Evolutionary conservation across 1,140 invertebrate species (phyloP).

Genomic region (Maniola jurtina): DNA sequence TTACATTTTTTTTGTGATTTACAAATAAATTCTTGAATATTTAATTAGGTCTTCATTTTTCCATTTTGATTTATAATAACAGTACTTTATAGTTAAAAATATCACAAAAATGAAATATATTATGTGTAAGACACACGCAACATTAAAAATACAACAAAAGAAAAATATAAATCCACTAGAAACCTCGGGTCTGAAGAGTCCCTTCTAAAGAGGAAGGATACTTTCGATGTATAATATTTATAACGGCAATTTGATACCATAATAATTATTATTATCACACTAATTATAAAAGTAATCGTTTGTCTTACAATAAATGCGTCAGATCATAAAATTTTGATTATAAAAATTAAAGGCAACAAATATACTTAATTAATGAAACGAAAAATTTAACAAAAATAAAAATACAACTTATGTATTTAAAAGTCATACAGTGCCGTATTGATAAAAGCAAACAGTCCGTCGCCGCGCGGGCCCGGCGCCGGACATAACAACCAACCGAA

Average conservation of each 20-base stretch:
- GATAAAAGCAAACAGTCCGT: conserved; percentile 74
- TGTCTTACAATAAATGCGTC: conserved; percentile 79
- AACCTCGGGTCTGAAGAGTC: conserved; percentile 76
- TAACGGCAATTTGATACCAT: conserved; percentile 77
- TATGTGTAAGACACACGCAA: conserved; percentile 79
- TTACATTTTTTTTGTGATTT: conserved; percentile 79
- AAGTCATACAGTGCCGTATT: conserved; percentile 74
- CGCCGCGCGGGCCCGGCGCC: conserved; percentile 22
- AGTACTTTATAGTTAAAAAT: conserved; percentile 80
- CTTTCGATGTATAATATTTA: conserved; percentile 79
- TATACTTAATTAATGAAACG: conserved; percentile 62
- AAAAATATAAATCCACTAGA: conserved; percentile 78
- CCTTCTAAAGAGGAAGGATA: conserved; percentile 79
- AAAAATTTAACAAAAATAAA: conserved; percentile 77
- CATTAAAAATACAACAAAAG: conserved; percentile 79
- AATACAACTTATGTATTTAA: conserved; percentile 74
- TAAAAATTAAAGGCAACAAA: conserved; percentile 76
- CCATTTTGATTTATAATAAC: conserved; percentile 77
- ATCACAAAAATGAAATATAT: conserved; percentile 80
- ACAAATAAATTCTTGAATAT: conserved; percentile 79
- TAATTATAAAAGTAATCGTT: conserved; percentile 78
- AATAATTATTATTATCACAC: conserved; percentile 75
- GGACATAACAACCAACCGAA: conserved; percentile 30
- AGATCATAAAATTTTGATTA: conserved; percentile 78
- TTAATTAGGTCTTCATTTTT: conserved; percentile 78